Evolutionary conservation across 2,797 vertebrate genomes (phyloP).

Genomic region (Hafferia zeledoni): DNA sequence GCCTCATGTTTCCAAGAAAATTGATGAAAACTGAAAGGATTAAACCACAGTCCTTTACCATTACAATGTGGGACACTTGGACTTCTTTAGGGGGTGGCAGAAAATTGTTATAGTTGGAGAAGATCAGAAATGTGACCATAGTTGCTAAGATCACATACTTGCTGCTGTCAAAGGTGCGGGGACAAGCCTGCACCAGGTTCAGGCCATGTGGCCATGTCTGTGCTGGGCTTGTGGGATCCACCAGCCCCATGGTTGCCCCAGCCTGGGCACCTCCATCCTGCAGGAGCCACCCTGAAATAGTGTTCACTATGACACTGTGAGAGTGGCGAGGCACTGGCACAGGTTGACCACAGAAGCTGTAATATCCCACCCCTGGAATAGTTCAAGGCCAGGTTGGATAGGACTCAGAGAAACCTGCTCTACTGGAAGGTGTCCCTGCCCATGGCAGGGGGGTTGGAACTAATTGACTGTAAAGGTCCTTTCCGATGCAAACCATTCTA

Average conservation of each 20-base stretch:
- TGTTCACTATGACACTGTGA: neutral
- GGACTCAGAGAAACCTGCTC: neutral
- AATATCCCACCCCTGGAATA: neutral
- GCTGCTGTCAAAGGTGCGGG: neutral
- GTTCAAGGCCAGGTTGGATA: neutral
- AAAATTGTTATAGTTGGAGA: neutral
- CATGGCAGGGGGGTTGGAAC: neutral
- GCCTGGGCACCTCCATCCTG: neutral
- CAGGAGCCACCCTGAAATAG: neutral
- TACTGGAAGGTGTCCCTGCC: neutral
- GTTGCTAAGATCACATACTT: neutral
- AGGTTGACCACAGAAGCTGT: neutral
- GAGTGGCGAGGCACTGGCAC: neutral
- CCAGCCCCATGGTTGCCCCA: neutral
- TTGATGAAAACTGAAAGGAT: neutral
- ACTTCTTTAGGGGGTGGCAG: neutral
- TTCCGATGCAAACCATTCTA: neutral
- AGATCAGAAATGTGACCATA: neutral
- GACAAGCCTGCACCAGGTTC: neutral
- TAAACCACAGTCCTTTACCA: neutral
- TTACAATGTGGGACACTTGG: neutral
- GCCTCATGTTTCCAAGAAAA: neutral
- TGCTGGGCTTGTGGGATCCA: neutral
- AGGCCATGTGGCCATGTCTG: neutral
- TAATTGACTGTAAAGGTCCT: neutral